Conservation (phyloP, 2,113 vertebrate genomes). For the Lycaon pictus region DNA sequence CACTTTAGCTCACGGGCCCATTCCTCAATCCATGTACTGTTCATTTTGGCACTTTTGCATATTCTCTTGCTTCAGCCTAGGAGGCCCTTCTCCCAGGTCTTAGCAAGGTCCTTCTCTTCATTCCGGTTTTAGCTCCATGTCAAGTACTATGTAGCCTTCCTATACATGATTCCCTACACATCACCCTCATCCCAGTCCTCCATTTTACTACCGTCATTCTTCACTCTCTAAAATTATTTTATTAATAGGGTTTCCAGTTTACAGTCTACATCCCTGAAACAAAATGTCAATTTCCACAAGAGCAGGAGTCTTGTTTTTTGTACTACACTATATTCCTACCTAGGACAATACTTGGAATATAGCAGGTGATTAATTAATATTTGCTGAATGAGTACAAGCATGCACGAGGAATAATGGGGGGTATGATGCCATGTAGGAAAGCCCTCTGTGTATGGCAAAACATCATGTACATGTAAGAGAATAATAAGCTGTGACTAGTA, state of each 20-base stretch:
- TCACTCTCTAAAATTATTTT: neutral
- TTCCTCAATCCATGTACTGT: neutral
- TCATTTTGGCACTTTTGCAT: neutral
- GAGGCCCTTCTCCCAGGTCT: neutral
- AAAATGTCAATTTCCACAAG: neutral
- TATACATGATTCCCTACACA: neutral
- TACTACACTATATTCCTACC: neutral
- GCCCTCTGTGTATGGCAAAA: neutral
- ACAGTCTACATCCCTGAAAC: neutral
- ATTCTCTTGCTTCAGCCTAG: neutral
- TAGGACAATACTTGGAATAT: neutral
- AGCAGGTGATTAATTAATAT: neutral
- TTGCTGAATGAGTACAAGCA: neutral
- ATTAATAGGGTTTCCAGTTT: neutral
- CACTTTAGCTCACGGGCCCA: neutral
- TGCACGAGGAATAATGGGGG: neutral
- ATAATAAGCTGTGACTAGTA: neutral
- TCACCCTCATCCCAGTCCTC: neutral
- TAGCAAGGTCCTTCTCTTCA: neutral
- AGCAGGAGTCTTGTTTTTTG: neutral
- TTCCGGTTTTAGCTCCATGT: neutral
- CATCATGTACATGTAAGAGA: neutral
- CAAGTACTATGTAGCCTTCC: neutral
- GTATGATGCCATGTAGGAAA: neutral
- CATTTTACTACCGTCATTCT: neutral